Conservation (phyloP, 2,797 vertebrate species). For the Hirundo rustica region DNA sequence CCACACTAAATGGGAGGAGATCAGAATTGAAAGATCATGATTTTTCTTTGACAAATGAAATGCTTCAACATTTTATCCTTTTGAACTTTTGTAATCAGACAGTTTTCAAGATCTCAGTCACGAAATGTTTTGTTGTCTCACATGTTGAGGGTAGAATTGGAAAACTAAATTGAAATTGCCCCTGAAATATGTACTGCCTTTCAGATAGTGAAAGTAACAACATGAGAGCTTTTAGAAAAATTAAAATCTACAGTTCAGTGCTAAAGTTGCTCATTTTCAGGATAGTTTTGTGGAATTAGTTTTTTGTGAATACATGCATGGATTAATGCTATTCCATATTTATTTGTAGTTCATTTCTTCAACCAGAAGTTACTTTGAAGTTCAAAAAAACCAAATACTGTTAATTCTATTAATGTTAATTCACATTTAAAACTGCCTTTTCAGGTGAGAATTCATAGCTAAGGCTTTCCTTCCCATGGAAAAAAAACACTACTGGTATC, state of each 20-base stretch:
- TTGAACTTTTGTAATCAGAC: rapidly evolving
- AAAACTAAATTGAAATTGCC: not conserved
- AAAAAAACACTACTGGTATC: not conserved
- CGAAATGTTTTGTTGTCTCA: not conserved
- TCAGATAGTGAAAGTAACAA: not conserved
- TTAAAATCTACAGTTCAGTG: not conserved
- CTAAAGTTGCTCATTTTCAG: not conserved
- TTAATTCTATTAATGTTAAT: not conserved
- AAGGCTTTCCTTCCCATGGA: not conserved
- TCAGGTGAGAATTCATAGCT: not conserved
- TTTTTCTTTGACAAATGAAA: not conserved
- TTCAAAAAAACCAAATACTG: not conserved
- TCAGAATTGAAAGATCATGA: not conserved
- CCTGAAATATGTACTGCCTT: not conserved
- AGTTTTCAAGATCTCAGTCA: not conserved
- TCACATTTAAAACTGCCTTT: not conserved
- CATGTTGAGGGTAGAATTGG: not conserved
- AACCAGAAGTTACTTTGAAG: not conserved
- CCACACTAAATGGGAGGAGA: not conserved
- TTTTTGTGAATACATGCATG: not conserved
- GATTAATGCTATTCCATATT: not conserved
- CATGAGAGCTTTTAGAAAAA: not conserved
- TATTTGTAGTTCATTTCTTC: not conserved
- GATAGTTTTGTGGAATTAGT: not conserved
- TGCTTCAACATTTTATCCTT: not conserved